Base-by-base conservation (phyloP, 2,797 vertebrate genomes). In the Ceryle rudis region DNA sequence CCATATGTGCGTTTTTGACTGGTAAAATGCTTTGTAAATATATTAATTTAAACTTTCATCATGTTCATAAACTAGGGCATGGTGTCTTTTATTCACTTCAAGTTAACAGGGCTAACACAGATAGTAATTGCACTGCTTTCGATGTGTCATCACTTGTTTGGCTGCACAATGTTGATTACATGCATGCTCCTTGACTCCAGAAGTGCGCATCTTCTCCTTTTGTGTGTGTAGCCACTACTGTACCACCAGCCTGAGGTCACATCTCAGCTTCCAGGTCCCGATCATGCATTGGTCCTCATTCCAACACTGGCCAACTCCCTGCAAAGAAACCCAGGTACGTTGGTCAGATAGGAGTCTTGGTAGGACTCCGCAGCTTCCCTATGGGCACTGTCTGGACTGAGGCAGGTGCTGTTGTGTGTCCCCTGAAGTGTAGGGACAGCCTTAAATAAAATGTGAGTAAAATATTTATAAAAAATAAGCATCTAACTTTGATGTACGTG, bases 161-260 rank as follows among this genome's bases (percentile, higher is more conserved):
- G 49, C 49, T 57, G 29, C 2, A 0, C 29, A 6, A 62, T 16
- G 33, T 37, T 61, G 29, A 14, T 55, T 16, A 10, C 9, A 1
- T 37, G 14, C 3, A 0, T 20, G 33, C 41, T 78, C 5, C 49
- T 72, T 49, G 41, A 15, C 55, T 28, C 1, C 17, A 26, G 20
- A 55, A 15, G 17, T 1, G 3, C 16, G 3, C 3, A 5, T 55
- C 22, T 51, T 21, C 44, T 57, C 26, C 26, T 25, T 64, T 31
- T 2, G 1, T 1, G 0, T 13, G 17, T 0, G 1, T 23, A 73
- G n/a, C 39, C 47, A 33, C 58, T 54, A 54, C 39, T 60, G 44
- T 51, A 8, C 55, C 23, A 17, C 55, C 22, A 42, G 55, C 17
- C 14, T 3, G 2, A 42, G 72, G 39, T 12, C 42, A 9, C 2